Evolutionary conservation across 1,140 invertebrate species (phyloP).

Genomic region (Drosophila sturtevanti): DNA sequence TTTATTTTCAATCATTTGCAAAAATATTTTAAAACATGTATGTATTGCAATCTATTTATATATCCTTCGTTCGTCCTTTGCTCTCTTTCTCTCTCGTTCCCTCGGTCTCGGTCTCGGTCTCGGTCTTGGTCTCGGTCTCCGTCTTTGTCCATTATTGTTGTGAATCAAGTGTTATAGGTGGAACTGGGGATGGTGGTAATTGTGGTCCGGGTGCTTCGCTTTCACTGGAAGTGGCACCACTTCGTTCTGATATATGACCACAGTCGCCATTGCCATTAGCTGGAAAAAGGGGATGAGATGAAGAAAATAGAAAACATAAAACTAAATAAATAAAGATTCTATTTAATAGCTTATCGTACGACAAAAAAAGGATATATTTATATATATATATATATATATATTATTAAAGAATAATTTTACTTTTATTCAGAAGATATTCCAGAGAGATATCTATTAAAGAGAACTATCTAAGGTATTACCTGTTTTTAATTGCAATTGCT

Average conservation of each 20-base stretch:
- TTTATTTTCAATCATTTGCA: slow-evolving; percentile 38
- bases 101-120: not conserved
- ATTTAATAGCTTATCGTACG: not conserved
- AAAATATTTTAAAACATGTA: slow-evolving; percentile 52
- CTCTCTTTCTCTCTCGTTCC: not conserved
- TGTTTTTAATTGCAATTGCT: slow-evolving; percentile 41
- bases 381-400: no score
- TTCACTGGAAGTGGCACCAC: slow-evolving; percentile 18
- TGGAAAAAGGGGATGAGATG: not conserved
- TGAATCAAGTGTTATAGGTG: not conserved
- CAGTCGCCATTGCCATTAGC: slow-evolving; percentile 22
- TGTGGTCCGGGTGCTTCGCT: slow-evolving; percentile 4
- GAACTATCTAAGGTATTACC: slow-evolving; percentile 1
- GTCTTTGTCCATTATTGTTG: not conserved
- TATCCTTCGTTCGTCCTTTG: not conserved
- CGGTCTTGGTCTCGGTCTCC: no score
- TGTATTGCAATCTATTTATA: not conserved
- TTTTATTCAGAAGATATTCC: no score
- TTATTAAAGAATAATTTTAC: no score
- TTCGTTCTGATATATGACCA: slow-evolving; percentile 34
- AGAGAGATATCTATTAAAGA: no score
- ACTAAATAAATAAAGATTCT: not conserved
- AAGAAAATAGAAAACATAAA: not conserved
- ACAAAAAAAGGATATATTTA: not conserved
- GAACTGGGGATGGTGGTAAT: not conserved